phyloP scores from a whole-genome alignment of 1,140 invertebrate species.

The Triops longicaudatus region DNA sequence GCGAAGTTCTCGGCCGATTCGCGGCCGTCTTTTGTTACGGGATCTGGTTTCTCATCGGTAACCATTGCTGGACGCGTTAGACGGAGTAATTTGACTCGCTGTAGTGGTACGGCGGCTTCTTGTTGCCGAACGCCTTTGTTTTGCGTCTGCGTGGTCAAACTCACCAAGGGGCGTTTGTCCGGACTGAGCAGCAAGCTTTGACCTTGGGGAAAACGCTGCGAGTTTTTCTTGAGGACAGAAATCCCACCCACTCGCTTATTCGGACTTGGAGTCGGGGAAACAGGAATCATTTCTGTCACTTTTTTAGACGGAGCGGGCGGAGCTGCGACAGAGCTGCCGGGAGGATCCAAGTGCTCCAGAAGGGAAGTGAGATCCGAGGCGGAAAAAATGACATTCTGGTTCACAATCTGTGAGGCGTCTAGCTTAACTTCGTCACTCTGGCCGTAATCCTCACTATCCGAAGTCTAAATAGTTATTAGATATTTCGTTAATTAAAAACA shows the following conservation, averaged over 20 bases:
- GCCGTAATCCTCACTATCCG: not conserved
- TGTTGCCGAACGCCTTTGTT: not conserved
- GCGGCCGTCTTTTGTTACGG: not conserved
- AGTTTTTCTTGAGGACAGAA: not conserved
- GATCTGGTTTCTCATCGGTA: not conserved
- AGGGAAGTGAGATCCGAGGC: not conserved
- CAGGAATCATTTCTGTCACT: not conserved
- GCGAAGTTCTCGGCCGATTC: not conserved
- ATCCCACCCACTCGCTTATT: not conserved
- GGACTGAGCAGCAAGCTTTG: not conserved
- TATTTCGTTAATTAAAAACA: not conserved
- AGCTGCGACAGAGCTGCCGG: not conserved
- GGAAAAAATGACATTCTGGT: not conserved
- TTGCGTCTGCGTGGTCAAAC: not conserved
- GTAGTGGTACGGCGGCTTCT: not conserved
- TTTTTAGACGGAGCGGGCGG: not conserved
- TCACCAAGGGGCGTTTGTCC: not conserved
- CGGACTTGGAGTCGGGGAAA: not conserved
- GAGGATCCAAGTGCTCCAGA: not conserved
- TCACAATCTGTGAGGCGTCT: not conserved
- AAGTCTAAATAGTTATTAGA: not conserved
- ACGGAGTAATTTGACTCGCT: conserved; percentile 8
- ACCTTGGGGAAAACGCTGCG: conserved; percentile 1
- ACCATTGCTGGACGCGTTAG: not conserved
- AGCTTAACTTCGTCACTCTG: not conserved